Evolutionary conservation across 2,888 invertebrate species (phyloP), one percentile per base, ranked within the genome.

Genomic region (Monochamus alternatus): DNA sequence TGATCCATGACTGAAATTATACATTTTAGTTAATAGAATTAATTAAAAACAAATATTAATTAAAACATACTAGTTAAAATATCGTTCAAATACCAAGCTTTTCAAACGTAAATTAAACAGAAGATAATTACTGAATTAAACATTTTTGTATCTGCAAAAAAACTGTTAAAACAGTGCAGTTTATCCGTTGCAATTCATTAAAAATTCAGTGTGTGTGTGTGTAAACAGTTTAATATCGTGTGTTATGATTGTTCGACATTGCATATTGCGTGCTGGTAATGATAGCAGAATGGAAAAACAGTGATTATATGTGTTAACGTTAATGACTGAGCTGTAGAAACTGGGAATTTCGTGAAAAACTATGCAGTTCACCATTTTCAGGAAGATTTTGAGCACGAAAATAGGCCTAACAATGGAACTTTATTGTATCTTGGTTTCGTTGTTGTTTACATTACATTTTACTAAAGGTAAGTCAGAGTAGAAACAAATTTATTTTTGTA

Each of bases 261-360:
- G 63, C 71, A 62, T 71, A 63, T 71, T 12, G 62, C 71, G 71
- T 60, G 69, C 51, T 7, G 66, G n/a, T 52, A 52, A 63, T 62
- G 71, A 71, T 71, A 71, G 63, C 22, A 63, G 51, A 63, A 71
- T 8, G 52, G 47, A 70, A 60, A 63, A 63, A 71, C 71, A 52
- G 71, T 71, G 52, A 71, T 71, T 71, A n/a, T 71, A 63, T 63
- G 71, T 71, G 71, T 71, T 71, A 63, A 70, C 70, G 14, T 62
- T 62, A 52, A 60, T 71, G 59, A 63, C 51, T 22, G 52, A 63
- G 62, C 22, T 44, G 38, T 63, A 71, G 30, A 60, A 69, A 59
- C 44, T 44, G 8, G 22, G 14, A 58, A 58, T 58, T 58, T n/a
- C 58, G 3, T n/a, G 22, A 47, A 30, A 66, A 32, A 65, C 64